Percentiles rank a stretch among this genome's conserved stretches.
Evolutionary conservation across 2,113 vertebrate genomes (phyloP).

Genomic region (Laticauda laticaudata): DNA sequence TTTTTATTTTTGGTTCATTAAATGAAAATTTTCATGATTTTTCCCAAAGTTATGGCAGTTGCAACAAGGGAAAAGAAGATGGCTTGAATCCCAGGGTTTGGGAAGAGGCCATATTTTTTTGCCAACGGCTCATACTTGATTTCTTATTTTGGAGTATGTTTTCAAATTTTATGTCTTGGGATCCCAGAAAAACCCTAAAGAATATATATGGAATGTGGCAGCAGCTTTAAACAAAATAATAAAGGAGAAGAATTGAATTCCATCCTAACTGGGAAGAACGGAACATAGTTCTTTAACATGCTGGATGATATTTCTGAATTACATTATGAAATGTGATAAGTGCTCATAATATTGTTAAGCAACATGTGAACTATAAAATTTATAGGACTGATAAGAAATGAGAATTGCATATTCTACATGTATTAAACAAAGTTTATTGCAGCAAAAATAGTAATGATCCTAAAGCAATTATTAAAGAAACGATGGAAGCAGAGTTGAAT

Average conservation of each 20-base stretch:
- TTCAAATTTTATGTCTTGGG: too few species aligned
- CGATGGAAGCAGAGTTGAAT: neutral
- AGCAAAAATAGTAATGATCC: neutral
- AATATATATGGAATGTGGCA: neutral
- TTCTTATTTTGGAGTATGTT: too few species aligned
- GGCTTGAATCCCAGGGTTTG: neutral
- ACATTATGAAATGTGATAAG: neutral
- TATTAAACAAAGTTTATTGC: neutral
- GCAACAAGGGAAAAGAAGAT: neutral
- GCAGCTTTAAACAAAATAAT: neutral
- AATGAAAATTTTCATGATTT: neutral
- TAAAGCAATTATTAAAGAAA: neutral
- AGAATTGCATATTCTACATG: neutral
- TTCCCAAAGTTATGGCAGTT: neutral
- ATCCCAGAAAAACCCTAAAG: neutral
- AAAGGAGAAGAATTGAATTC: neutral
- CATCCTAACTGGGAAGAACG: neutral
- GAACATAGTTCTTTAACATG: neutral
- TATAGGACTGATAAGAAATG: neutral
- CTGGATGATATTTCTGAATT: neutral
- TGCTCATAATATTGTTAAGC: neutral
- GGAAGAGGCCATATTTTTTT: neutral
- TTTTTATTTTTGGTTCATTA: neutral
- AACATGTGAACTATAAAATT: neutral
- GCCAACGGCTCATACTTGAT: too few species aligned